A percentile compares a stretch with the other conserved stretches of the same genome.
Evolutionary conservation across 2,888 invertebrate species (phyloP).

Genomic region (Drosophila yooni): DNA sequence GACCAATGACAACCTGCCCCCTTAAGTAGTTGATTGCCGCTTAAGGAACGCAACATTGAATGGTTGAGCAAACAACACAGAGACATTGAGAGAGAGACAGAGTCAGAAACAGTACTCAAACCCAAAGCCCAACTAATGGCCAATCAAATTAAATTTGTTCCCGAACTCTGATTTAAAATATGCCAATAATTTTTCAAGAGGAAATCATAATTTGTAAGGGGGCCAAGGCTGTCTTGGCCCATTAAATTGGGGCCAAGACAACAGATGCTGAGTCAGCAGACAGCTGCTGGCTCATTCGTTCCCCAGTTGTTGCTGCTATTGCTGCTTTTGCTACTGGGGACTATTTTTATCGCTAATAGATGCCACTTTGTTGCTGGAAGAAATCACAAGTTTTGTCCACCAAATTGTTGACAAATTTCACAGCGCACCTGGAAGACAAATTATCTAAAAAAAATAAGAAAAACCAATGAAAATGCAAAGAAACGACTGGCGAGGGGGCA

Average conservation of each 20-base stretch:
- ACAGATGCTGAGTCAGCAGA: constrained; percentile 70
- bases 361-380: constrained; percentile 68
- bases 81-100: not conserved
- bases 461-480: not conserved
- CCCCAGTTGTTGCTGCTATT: constrained; percentile 12
- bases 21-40: constrained; percentile 55
- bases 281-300: constrained; percentile 74
- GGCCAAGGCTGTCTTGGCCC: constrained; percentile 21
- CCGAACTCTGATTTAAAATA: constrained; percentile 62
- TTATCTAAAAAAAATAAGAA: constrained; percentile 49
- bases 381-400: constrained; percentile 71
- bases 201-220: constrained; percentile 19
- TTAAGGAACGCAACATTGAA: constrained; percentile 38
- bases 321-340: constrained; percentile 16
- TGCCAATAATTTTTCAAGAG: constrained; percentile 66
- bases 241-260: constrained; percentile 37
- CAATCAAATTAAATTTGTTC: constrained; percentile 56
- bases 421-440: constrained; percentile 78
- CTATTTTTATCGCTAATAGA: constrained; percentile 79
- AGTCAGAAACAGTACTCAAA: not conserved
- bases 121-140: constrained; percentile 38
- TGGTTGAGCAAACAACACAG: constrained; percentile 25
- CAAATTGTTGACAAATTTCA: constrained; percentile 79
- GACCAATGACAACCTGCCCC: constrained; percentile 36
- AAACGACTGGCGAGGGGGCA: not conserved